Conservation (phyloP, 2,113 vertebrate species). For the Ceyx margarethae region DNA sequence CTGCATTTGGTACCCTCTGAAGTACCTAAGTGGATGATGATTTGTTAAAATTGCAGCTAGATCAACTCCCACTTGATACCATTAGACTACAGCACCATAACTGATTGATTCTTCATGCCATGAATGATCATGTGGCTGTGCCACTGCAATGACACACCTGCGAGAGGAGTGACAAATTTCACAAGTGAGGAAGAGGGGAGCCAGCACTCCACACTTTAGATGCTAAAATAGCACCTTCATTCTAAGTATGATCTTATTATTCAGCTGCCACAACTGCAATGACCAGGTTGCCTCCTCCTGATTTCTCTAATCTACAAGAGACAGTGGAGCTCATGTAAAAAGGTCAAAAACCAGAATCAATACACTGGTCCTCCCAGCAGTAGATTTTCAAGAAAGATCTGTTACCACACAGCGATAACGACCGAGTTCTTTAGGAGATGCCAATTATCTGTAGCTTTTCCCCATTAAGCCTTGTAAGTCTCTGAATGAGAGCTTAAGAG, state of each 20-base stretch:
- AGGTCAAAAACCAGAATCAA: neutral
- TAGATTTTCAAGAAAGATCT: neutral
- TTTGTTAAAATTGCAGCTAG: neutral
- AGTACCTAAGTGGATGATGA: neutral
- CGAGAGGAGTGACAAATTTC: neutral
- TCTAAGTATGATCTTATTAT: neutral
- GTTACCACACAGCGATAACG: neutral
- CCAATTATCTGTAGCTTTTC: conserved; percentile 29
- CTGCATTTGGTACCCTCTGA: neutral
- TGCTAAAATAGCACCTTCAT: neutral
- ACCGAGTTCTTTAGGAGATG: neutral
- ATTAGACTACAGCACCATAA: neutral
- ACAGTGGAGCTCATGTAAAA: neutral
- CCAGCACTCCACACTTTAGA: neutral
- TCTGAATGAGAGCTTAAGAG: conserved; percentile 1
- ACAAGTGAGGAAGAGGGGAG: neutral
- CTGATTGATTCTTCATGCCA: neutral
- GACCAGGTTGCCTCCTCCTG: neutral
- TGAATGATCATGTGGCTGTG: neutral
- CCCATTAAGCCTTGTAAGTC: neutral
- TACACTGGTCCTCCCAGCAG: neutral
- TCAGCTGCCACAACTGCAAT: neutral
- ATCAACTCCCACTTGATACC: neutral
- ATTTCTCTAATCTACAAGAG: neutral
- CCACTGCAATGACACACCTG: neutral